Conservation (phyloP, 1,140 invertebrate genomes). For the Brachionus calyciflorus region DNA sequence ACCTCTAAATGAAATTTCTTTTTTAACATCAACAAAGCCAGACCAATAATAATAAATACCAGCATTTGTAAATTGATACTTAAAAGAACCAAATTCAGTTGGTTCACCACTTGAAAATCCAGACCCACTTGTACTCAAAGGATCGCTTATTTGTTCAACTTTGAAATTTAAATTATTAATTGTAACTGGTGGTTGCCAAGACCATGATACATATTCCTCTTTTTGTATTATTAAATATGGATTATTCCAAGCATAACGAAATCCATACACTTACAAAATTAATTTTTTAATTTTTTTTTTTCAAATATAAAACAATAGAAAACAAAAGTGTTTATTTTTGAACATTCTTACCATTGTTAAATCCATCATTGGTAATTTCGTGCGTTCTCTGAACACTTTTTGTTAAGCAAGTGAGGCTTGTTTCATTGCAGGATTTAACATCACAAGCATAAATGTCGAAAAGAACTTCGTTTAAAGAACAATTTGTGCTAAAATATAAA, state of each 20-base stretch:
- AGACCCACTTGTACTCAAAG: background rate
- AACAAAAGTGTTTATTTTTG: background rate
- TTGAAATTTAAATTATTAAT: slow-evolving; percentile 30
- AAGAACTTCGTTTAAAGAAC: slow-evolving; percentile 48
- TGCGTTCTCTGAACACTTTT: slow-evolving; percentile 49
- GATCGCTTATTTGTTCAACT: slow-evolving; percentile 49
- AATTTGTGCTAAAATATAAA: slow-evolving; percentile 21
- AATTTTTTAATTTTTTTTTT: too few relatives aligned
- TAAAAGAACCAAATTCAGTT: slow-evolving; percentile 47
- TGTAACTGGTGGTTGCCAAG: slow-evolving; percentile 49
- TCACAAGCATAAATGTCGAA: slow-evolving; percentile 50
- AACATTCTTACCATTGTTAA: slow-evolving; percentile 49
- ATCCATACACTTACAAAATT: background rate
- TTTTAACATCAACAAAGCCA: slow-evolving; percentile 49
- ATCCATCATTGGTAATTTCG: slow-evolving; percentile 50
- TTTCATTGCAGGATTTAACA: slow-evolving; percentile 48
- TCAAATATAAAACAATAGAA: too few relatives aligned
- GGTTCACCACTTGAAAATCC: slow-evolving; percentile 8
- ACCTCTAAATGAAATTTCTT: slow-evolving; percentile 49
- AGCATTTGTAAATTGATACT: slow-evolving; percentile 49
- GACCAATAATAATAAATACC: slow-evolving; percentile 54
- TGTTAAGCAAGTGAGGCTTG: slow-evolving; percentile 50
- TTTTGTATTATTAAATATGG: slow-evolving; percentile 6
- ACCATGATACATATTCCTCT: slow-evolving; percentile 52
- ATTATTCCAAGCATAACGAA: slow-evolving; percentile 11